Evolutionary conservation across 2,113 vertebrate species (phyloP).

Genomic region (Xyliphius kryptos): DNA sequence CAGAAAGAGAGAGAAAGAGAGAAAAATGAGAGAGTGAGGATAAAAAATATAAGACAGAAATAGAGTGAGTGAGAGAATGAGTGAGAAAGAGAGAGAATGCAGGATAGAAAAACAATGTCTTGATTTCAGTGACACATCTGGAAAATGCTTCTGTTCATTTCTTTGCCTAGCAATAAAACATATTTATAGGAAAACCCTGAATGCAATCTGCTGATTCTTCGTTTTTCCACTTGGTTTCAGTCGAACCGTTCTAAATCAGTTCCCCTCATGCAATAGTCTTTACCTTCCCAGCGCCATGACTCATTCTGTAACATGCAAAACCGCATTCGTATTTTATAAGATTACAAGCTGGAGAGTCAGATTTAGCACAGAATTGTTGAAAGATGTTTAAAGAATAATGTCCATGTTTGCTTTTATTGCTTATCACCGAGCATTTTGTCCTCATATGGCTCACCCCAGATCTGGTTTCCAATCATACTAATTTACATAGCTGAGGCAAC

Average conservation of each 20-base stretch:
- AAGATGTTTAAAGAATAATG: neutral
- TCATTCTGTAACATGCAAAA: conserved; percentile 28
- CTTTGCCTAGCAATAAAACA: conserved; percentile 40
- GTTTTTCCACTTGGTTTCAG: conserved; percentile 61
- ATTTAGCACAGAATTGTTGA: conserved; percentile 29
- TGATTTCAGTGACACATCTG: conserved; percentile 48
- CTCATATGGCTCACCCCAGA: no score
- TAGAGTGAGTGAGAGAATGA: neutral
- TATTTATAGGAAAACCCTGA: conserved; percentile 58
- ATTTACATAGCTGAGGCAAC: no score
- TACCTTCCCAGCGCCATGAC: neutral
- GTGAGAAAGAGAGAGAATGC: neutral
- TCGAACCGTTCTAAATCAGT: conserved; percentile 52
- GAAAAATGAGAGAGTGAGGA: conserved; percentile 33
- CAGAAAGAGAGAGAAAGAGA: conserved; percentile 1
- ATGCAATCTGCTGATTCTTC: conserved; percentile 57
- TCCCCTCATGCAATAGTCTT: conserved; percentile 38
- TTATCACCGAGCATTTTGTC: no score
- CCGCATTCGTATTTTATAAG: conserved; percentile 43
- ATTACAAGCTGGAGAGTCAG: conserved; percentile 41
- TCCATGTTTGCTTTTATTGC: no score
- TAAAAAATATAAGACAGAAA: neutral
- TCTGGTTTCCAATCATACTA: no score
- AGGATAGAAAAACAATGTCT: conserved; percentile 30
- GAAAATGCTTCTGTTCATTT: conserved; percentile 46